These are phyloP conservation scores for Macrotrachela quadricornifera DNA, from an alignment of 1,140 invertebrate genomes.

Conservation along the genomic window DNA sequence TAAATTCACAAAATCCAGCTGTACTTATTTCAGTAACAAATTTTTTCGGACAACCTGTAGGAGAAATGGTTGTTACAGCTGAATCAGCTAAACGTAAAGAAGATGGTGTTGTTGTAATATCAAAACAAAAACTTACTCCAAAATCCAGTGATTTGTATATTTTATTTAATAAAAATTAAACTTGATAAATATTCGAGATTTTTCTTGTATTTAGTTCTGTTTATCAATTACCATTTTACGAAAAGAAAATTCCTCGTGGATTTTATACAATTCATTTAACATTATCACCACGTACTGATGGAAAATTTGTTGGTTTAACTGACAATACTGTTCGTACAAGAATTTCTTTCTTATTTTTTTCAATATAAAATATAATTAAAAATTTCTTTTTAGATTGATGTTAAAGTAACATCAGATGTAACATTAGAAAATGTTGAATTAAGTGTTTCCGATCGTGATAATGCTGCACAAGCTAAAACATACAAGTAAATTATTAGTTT, in stretches of 20 bases:
- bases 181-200: too few relatives aligned
- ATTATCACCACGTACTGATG: not conserved
- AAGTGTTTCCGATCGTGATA: constrained; percentile 59
- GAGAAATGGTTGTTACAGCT: constrained; percentile 1
- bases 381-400: too few relatives aligned
- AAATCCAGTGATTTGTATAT: constrained; percentile 8
- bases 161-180: too few relatives aligned
- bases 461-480: too few relatives aligned
- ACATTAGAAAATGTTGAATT: constrained; percentile 50
- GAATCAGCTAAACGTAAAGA: not conserved
- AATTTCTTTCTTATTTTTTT: too few relatives aligned
- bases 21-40: constrained; percentile 1
- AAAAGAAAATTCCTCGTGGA: too few relatives aligned
- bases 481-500: too few relatives aligned
- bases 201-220: too few relatives aligned
- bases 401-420: constrained; percentile 28
- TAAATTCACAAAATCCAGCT: not conserved
- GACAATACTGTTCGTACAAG: not conserved
- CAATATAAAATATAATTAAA: too few relatives aligned
- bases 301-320: constrained; percentile 1
- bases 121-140: not conserved
- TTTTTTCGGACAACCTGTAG: not conserved
- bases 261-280: too few relatives aligned
- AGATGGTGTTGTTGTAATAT: too few relatives aligned
- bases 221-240: too few relatives aligned